Evolutionary conservation across 2,113 vertebrate species (phyloP).

Genomic region (Cavia porcellus): DNA sequence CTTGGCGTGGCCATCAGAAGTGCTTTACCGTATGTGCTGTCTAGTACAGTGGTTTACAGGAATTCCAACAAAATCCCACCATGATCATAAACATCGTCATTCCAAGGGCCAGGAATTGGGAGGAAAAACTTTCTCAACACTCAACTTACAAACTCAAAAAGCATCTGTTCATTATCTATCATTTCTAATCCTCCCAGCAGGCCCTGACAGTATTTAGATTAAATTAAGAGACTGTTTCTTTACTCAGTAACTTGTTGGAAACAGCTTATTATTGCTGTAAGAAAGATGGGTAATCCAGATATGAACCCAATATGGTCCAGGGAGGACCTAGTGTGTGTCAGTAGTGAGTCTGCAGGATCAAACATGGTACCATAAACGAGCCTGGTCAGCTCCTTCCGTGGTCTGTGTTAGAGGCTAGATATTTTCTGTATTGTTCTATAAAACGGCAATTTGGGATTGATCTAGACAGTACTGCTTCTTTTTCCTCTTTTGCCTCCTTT

Average conservation of each 20-base stretch:
- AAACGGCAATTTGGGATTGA: slow-evolving; percentile 43
- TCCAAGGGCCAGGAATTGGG: slow-evolving; percentile 45
- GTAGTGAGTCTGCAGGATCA: not conserved
- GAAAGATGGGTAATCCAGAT: slow-evolving; percentile 5
- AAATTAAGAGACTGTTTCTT: slow-evolving; percentile 2
- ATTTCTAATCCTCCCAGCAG: not conserved
- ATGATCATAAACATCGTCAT: slow-evolving; percentile 12
- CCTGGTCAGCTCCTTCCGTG: not conserved
- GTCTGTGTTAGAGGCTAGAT: not conserved
- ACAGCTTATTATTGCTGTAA: not conserved
- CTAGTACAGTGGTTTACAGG: not conserved
- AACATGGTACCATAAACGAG: rapidly evolving
- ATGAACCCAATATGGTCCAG: rapidly evolving
- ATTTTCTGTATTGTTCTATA: slow-evolving; percentile 41
- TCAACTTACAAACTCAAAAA: slow-evolving; percentile 43
- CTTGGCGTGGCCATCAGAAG: not conserved
- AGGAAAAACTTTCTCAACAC: slow-evolving; percentile 25
- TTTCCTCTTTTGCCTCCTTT: slow-evolving; percentile 8
- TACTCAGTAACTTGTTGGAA: not conserved
- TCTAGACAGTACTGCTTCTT: not conserved
- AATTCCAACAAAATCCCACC: not conserved
- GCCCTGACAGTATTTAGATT: slow-evolving; percentile 15
- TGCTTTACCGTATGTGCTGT: not conserved
- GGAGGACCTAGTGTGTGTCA: not conserved
- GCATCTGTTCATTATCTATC: slow-evolving; percentile 60